Conservation (phyloP, 2,113 vertebrate species). For the Notarius lentiginosus region DNA sequence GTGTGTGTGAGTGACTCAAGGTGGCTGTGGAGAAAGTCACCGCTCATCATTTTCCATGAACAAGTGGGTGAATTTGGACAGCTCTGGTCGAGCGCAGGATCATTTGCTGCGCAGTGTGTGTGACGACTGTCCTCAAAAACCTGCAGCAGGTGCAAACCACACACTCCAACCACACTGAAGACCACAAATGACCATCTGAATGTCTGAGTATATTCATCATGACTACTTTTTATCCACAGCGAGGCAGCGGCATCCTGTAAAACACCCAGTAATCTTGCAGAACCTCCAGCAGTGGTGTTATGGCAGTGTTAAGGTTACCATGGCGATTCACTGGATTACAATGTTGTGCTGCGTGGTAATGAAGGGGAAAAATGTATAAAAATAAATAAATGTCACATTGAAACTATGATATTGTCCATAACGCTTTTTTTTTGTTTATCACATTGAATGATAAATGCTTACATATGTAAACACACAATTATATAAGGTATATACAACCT, state of each 20-base stretch:
- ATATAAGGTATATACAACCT: too few species aligned
- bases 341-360: background rate
- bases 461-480: too few species aligned
- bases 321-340: background rate
- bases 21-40: slow-evolving; percentile 24
- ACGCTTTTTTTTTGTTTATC: background rate
- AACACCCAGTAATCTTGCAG: background rate
- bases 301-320: background rate
- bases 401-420: background rate
- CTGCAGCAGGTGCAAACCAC: slow-evolving; percentile 21
- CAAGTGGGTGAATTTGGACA: slow-evolving; percentile 36
- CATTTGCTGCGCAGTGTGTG: slow-evolving; percentile 40
- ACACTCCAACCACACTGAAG: slow-evolving; percentile 1
- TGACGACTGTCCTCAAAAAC: slow-evolving; percentile 16
- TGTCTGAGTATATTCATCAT: background rate
- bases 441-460: too few species aligned
- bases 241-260: slow-evolving; percentile 7
- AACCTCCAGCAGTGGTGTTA: background rate
- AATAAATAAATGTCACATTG: background rate
- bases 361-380: background rate
- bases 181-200: background rate
- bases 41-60: slow-evolving; percentile 19
- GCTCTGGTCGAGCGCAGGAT: slow-evolving; percentile 14
- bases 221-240: background rate
- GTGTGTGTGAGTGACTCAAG: slow-evolving; percentile 25